Conservation (phyloP, 2,888 invertebrate species). For the Anaspis maculata region DNA sequence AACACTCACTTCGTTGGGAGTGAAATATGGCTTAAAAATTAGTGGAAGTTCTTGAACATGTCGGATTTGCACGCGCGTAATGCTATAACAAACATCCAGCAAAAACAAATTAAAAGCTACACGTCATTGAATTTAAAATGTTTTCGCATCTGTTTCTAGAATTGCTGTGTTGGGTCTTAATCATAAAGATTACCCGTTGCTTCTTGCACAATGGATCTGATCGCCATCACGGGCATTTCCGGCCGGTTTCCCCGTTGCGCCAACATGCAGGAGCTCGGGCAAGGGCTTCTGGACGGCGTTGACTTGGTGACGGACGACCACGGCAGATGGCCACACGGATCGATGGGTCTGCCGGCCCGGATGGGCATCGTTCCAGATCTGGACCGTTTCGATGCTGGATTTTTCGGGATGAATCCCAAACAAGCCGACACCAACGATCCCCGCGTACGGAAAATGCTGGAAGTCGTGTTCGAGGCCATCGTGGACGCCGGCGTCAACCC, state of each 20-base stretch:
- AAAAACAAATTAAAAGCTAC: no score
- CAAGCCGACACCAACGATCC: constrained; percentile 25
- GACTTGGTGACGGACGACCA: constrained; percentile 69
- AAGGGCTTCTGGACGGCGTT: constrained; percentile 47
- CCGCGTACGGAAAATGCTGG: constrained; percentile 21
- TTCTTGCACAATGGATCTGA: no score
- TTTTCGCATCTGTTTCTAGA: no score
- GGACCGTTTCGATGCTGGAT: constrained; percentile 24
- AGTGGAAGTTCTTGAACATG: no score
- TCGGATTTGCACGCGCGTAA: no score
- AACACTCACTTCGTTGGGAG: no score
- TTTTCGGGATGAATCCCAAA: constrained; percentile 23
- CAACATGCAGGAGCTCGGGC: constrained; percentile 49
- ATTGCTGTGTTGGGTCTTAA: no score
- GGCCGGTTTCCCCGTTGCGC: constrained; percentile 55
- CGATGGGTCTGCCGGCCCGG: constrained; percentile 16
- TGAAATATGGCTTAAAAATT: no score
- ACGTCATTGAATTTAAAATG: neutral
- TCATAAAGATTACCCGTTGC: no score
- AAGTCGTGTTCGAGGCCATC: constrained; percentile 24
- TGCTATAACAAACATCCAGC: no score
- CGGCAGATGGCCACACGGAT: constrained; percentile 61
- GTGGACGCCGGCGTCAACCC: constrained; percentile 27
- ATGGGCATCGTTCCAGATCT: constrained; percentile 20
- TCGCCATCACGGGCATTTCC: constrained; percentile 47